Evolutionary conservation across 2,113 vertebrate genomes (phyloP).

Genomic region (Nycticebus coucang): DNA sequence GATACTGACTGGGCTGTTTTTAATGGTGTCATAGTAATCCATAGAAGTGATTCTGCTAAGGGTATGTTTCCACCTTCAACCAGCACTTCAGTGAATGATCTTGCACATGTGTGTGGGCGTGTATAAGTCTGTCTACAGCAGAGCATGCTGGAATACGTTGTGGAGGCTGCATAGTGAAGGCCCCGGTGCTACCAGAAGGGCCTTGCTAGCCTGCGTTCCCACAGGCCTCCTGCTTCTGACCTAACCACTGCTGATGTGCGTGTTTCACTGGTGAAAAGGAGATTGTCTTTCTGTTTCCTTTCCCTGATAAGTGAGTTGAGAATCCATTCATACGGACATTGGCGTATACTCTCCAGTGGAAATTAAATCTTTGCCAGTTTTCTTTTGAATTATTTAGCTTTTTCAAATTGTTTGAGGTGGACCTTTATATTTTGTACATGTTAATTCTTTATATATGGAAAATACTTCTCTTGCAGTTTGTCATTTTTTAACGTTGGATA

Average conservation of each 20-base stretch:
- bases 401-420: neutral
- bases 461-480: neutral
- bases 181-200: neutral
- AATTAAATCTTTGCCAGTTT: neutral
- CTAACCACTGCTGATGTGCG: accelerated
- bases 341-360: neutral
- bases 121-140: neutral
- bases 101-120: accelerated
- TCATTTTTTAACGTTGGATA: neutral
- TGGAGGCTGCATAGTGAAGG: accelerated
- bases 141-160: neutral
- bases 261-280: neutral
- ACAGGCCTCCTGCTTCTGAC: neutral
- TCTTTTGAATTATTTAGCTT: neutral
- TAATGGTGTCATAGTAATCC: too few species aligned
- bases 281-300: neutral
- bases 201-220: neutral
- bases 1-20: neutral
- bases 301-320: neutral
- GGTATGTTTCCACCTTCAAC: neutral
- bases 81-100: neutral
- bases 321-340: neutral
- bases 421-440: neutral
- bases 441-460: neutral
- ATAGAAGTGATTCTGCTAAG: neutral